These are phyloP conservation scores for Cyprinodon variegatus DNA, from an alignment of 2,113 vertebrate genomes.

Conservation along the genomic window DNA sequence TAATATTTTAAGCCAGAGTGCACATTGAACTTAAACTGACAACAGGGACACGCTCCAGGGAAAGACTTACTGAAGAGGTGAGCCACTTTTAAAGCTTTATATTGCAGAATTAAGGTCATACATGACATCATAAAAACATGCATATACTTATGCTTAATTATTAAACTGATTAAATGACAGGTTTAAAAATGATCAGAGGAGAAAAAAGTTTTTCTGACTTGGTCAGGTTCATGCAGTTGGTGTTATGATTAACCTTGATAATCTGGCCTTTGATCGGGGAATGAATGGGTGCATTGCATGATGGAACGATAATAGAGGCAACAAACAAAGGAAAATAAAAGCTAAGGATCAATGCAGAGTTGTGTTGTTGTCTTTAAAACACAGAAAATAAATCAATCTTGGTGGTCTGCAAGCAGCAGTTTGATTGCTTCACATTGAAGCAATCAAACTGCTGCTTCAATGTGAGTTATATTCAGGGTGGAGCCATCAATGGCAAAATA, in stretches of 20 bases:
- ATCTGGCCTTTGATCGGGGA: neutral
- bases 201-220: neutral
- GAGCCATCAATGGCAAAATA: too few species aligned
- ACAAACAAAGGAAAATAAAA: neutral
- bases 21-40: conserved; percentile 4
- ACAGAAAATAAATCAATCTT: too few species aligned
- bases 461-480: too few species aligned
- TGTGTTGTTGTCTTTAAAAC: too few species aligned
- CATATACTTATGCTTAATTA: neutral
- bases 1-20: conserved; percentile 15
- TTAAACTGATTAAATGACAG: neutral
- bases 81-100: conserved; percentile 23
- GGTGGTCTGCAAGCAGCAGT: too few species aligned
- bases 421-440: too few species aligned
- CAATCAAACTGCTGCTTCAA: too few species aligned
- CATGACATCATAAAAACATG: neutral
- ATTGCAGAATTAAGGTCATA: neutral
- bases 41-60: conserved; percentile 12
- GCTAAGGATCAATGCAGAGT: neutral
- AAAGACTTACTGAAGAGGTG: conserved; percentile 36
- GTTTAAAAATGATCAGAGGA: neutral
- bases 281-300: neutral
- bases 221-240: neutral
- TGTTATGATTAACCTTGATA: conserved; percentile 24
- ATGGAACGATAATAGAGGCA: too few species aligned